Base-by-base conservation (phyloP, 1,140 invertebrate species). In the Hypsibius dujardini region DNA sequence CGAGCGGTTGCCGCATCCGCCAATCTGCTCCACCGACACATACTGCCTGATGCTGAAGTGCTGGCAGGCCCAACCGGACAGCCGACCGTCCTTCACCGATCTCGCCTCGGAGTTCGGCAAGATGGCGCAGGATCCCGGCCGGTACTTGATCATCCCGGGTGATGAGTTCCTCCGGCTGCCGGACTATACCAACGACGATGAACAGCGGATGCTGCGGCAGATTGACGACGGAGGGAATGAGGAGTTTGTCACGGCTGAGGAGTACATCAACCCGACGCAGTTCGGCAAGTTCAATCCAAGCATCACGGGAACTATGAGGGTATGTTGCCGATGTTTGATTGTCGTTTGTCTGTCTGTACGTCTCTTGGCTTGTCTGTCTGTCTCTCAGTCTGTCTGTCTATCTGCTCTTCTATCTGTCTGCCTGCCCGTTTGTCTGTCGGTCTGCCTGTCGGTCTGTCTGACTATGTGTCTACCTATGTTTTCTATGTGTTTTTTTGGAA, bases 1-100 rank as follows among this genome's bases (percentile, higher is more conserved):
- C 0, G 86, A 94, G 76, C 86, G 94, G 74, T 81, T 97, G 72
- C 87, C 89, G 1, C 93, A 96, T 75, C 95, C 95, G 0, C 78
- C 83, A 7, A 93, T 95, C 73, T 95, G 91, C 76, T 92, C 92
- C 0, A 86, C 96, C 72, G 93, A 97, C 76, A 90, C 97, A 47
- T 96, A 97, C 77, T 92, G 93, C 86, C 88, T 94, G 1, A 89
- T 97, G 87, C 87, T 95, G 67, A 92, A 92, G 75, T 96, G 93
- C 78, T 98, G 95, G 95, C 91, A 96, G 86, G 80, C 95, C 69
- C 92, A 96, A 77, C 90, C 93, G 0, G 92, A 97, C 74, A 89
- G 87, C 74, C 82, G 95, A 71, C 95, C 95, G 1, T 87, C 87
- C n/a, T 98, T 98, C 77, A 88, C 89, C 76, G 90, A 96, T 77